phyloP scores from a whole-genome alignment of 2,888 invertebrate genomes.

The Drosophila mayaguana region DNA sequence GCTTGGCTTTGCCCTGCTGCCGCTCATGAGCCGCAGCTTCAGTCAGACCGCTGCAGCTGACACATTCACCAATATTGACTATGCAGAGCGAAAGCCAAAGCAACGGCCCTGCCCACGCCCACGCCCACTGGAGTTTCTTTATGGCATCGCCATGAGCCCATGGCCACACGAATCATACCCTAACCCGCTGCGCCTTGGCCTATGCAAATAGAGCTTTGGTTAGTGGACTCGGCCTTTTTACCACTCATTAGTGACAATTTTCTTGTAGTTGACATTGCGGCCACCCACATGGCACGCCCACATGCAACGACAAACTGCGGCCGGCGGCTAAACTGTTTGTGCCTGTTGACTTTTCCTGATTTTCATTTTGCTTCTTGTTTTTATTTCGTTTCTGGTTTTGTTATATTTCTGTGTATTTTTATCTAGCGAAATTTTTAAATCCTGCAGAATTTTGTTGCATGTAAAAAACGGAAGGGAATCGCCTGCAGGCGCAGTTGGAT shows the following conservation, averaged over 20 bases:
- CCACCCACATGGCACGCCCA: slow-evolving; percentile 59
- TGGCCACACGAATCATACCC: slow-evolving; percentile 3
- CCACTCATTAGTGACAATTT: slow-evolving; percentile 82
- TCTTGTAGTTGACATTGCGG: slow-evolving; percentile 80
- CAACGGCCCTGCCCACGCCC: slow-evolving; percentile 5
- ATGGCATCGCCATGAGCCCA: slow-evolving; percentile 25
- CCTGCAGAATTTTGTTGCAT: slow-evolving; percentile 16
- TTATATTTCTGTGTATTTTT: slow-evolving; percentile 7
- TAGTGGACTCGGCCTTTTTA: slow-evolving; percentile 74
- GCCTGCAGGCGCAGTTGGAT: slow-evolving; percentile 35
- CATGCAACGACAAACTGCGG: slow-evolving; percentile 36
- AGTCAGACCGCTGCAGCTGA: slow-evolving; percentile 65
- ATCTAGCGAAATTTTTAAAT: slow-evolving; percentile 30
- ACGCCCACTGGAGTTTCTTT: slow-evolving; percentile 29
- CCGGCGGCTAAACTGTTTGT: slow-evolving; percentile 40
- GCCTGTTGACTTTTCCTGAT: slow-evolving; percentile 16
- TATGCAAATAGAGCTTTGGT: slow-evolving; percentile 66
- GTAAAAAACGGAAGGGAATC: neutral
- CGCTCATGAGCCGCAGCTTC: slow-evolving; percentile 59
- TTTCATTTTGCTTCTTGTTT: neutral
- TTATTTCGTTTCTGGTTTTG: slow-evolving; percentile 3
- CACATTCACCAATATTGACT: slow-evolving; percentile 81
- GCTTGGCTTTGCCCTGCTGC: slow-evolving; percentile 58
- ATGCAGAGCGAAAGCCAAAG: slow-evolving; percentile 45
- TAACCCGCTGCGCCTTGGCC: slow-evolving; percentile 37